A percentile compares a stretch with the other conserved stretches of the same genome.
Conservation (phyloP, 2,888 invertebrate species). For the Napeogenes inachia region DNA sequence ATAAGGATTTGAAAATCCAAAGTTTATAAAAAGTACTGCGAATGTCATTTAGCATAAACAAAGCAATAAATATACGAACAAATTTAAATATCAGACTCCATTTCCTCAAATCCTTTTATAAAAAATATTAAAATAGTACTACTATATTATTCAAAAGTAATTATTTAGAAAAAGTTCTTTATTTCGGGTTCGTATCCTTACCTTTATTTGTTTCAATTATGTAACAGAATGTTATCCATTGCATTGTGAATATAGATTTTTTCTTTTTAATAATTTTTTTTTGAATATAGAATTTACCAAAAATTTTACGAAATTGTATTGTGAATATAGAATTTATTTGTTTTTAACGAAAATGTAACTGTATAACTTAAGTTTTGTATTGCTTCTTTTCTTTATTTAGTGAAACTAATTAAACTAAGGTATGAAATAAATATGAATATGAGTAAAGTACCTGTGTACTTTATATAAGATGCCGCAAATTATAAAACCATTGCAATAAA, state of each 20-base stretch:
- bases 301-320: no score
- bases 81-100: background rate
- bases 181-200: no score
- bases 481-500: background rate
- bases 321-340: no score
- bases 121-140: no score
- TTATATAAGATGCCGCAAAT: background rate
- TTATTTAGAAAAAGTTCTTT: no score
- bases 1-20: constrained; percentile 45
- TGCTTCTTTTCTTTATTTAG: background rate
- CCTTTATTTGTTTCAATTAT: no score
- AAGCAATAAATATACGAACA: constrained; percentile 7
- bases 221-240: no score
- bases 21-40: constrained; percentile 19
- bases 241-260: background rate
- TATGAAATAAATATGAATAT: background rate
- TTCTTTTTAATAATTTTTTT: no score
- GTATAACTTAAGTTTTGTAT: no score
- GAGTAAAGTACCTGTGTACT: background rate
- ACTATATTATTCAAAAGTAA: no score
- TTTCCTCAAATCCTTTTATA: background rate
- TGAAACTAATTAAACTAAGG: background rate
- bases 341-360: no score
- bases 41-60: constrained; percentile 17
- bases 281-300: no score